Conservation (phyloP, 2,113 vertebrate species). For the Poicephalus meyeri region DNA sequence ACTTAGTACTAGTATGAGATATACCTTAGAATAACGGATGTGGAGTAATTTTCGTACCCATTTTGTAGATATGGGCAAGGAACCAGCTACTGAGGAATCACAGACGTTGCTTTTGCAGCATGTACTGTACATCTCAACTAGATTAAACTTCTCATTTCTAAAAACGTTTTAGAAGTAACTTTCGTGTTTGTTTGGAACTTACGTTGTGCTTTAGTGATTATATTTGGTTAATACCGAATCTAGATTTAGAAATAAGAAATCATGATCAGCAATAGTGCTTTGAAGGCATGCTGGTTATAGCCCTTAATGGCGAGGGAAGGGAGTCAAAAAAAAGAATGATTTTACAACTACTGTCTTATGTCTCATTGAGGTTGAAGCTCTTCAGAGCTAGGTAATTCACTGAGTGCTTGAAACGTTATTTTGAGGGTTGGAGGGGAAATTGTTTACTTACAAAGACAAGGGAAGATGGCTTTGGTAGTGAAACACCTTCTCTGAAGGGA, state of each 20-base stretch:
- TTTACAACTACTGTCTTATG: neutral
- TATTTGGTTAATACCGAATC: neutral
- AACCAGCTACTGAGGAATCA: neutral
- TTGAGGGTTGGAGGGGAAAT: neutral
- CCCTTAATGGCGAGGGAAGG: neutral
- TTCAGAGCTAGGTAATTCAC: neutral
- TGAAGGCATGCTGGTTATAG: neutral
- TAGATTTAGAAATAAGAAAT: neutral
- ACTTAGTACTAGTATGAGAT: neutral
- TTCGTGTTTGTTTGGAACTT: neutral
- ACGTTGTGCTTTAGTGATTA: neutral
- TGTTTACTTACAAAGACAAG: neutral
- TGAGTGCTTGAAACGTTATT: neutral
- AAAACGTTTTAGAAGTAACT: neutral
- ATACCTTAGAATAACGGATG: neutral
- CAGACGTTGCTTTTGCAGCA: neutral
- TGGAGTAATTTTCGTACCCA: neutral
- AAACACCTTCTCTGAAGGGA: neutral
- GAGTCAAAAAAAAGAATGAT: neutral
- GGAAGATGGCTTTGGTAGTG: neutral
- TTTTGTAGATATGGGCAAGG: neutral
- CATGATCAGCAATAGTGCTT: neutral
- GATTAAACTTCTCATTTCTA: neutral
- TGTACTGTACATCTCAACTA: neutral
- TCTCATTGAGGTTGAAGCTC: neutral